These are phyloP conservation scores for Falco naumanni DNA, from an alignment of 2,797 vertebrate genomes.

Conservation along the genomic window DNA sequence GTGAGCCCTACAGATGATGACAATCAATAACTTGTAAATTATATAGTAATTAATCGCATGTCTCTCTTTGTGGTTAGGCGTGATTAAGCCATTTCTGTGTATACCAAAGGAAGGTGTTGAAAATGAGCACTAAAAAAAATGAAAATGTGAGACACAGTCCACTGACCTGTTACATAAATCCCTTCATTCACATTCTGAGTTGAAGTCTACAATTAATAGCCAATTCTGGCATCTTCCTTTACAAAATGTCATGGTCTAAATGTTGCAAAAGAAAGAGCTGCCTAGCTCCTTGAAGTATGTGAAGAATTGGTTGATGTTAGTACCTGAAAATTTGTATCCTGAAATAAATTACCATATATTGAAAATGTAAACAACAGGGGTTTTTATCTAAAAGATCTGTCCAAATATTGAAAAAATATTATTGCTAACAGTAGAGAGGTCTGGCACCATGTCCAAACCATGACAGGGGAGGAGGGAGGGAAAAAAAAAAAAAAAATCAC, in stretches of 20 bases:
- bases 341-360: slow-evolving; percentile 19
- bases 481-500: background rate
- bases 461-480: slow-evolving; percentile 14
- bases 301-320: background rate
- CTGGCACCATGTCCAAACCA: slow-evolving; percentile 72
- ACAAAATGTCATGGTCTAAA: slow-evolving; percentile 36
- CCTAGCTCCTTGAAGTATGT: background rate
- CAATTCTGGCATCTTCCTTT: background rate
- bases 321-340: slow-evolving; percentile 41
- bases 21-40: slow-evolving; percentile 44
- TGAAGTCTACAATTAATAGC: slow-evolving; percentile 43
- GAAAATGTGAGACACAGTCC: background rate
- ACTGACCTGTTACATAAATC: slow-evolving; percentile 33
- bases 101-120: background rate
- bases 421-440: slow-evolving; percentile 66
- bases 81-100: background rate
- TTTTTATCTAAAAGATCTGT: slow-evolving; percentile 59
- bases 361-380: slow-evolving; percentile 64
- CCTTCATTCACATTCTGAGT: background rate
- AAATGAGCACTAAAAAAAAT: background rate
- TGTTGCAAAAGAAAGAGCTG: background rate
- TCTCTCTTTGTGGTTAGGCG: background rate
- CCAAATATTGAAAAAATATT: slow-evolving; percentile 76
- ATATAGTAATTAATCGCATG: slow-evolving; percentile 36
- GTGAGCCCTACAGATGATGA: background rate